Evolutionary conservation across 2,888 invertebrate genomes (phyloP).

Genomic region (Noctua pronuba): DNA sequence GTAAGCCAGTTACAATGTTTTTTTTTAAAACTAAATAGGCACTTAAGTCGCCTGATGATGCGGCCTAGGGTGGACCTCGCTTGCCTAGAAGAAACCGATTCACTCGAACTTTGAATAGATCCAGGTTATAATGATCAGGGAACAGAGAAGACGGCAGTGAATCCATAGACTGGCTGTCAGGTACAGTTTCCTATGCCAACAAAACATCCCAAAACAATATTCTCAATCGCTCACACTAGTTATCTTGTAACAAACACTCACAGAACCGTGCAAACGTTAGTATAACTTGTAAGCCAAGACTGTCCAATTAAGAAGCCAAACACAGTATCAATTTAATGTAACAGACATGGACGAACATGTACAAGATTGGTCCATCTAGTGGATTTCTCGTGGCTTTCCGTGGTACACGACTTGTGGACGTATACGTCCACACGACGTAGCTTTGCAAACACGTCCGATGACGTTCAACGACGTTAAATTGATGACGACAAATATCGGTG

Average conservation of each 20-base stretch:
- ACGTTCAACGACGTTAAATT: conserved; percentile 76
- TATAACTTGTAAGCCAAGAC: conserved; percentile 70
- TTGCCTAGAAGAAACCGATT: too few relatives aligned
- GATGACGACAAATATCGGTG: conserved; percentile 79
- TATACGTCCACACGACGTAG: conserved; percentile 54
- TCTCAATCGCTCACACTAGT: conserved; percentile 17
- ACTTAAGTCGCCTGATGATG: too few relatives aligned
- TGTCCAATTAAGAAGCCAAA: conserved; percentile 81
- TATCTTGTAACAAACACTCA: conserved; percentile 12
- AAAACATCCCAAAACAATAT: conserved; percentile 18
- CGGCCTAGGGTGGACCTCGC: too few relatives aligned
- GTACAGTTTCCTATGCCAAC: neutral
- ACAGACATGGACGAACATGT: conserved; percentile 79
- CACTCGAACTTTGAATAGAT: too few relatives aligned
- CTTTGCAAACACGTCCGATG: conserved; percentile 78
- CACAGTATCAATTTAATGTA: conserved; percentile 85
- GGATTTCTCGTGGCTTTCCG: conserved; percentile 81
- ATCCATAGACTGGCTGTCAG: neutral
- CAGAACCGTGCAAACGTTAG: conserved; percentile 34
- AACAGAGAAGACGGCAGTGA: too few relatives aligned
- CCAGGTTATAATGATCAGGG: too few relatives aligned
- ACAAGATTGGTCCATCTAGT: conserved; percentile 79
- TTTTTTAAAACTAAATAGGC: too few relatives aligned
- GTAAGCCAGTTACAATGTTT: neutral
- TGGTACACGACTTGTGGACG: conserved; percentile 77